Base-by-base conservation (phyloP, 2,113 vertebrate species). In the Alosa alosa region DNA sequence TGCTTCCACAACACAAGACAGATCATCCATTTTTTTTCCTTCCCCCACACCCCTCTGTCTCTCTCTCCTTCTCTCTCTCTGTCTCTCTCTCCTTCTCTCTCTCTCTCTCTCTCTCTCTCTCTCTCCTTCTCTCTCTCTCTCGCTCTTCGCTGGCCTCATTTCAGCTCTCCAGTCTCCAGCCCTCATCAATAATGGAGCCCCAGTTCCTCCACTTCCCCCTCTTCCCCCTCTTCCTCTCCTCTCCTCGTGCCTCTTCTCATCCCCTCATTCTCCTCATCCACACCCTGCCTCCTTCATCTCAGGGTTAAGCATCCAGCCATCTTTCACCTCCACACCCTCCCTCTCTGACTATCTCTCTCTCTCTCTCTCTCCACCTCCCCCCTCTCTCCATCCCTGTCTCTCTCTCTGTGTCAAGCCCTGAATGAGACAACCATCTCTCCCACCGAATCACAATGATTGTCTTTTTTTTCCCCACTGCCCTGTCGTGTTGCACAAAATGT, bases 191-290 rank as follows among this genome's bases (percentile, higher is more conserved):
- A 91, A 91, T 91, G 85, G 55, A 91, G 85, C 81, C 15, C 75
- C 84, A 87, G 84, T 87, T 88, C 25, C 86, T 84, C 85, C 81
- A 68, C 85, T 78, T 86, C 84, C 68, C 78, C 64, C 86, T 49
- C 84, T 90, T 88, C 88, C 45, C 83, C 86, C 39, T 86, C 89
- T n/a, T 11, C 25, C 87, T 86, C 89, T 85, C 89, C 88, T 36
- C 89, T 91, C 90, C 91, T 93, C 92, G 88, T 93, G 91, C 89
- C 91, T 93, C 90, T 91, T 90, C 90, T 88, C 87, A 88, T 72
- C 55, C 82, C 82, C 75, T 82, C 85, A 86, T 92, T 91, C 84
- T 92, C 92, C 90, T 90, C 86, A 86, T 83, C 83, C 45, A 20
- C 89, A 87, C 87, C 87, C 91, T 86, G 91, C 82, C 75, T 82